phyloP scores from a whole-genome alignment of 2,888 invertebrate species.

The Acleris literana region DNA sequence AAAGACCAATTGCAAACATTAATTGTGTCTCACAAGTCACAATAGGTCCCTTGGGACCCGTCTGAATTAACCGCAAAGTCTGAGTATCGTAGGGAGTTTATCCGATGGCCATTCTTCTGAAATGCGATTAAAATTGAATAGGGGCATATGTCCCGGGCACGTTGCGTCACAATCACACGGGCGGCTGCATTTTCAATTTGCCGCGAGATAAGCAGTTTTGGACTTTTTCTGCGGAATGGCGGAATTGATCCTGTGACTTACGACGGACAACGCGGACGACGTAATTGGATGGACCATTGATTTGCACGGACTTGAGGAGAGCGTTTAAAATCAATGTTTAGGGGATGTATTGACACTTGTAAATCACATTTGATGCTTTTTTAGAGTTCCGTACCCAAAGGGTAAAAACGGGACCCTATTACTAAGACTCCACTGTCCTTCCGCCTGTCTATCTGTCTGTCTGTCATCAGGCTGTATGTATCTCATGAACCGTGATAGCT shows the following conservation, averaged over 20 bases:
- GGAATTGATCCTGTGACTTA: constrained; percentile 83
- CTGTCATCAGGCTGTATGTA: too few species aligned
- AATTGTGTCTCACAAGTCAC: constrained; percentile 71
- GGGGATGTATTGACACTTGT: constrained; percentile 4
- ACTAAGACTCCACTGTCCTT: too few species aligned
- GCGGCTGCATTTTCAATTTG: constrained; percentile 82
- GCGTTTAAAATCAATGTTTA: constrained; percentile 7
- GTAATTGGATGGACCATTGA: constrained; percentile 76
- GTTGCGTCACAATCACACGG: constrained; percentile 82
- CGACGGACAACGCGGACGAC: constrained; percentile 66
- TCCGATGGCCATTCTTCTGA: constrained; percentile 81
- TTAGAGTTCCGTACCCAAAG: too few species aligned
- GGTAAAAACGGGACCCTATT: too few species aligned
- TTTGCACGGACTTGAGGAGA: constrained; percentile 63
- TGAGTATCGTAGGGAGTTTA: constrained; percentile 73
- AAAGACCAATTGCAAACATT: constrained; percentile 79
- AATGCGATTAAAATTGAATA: constrained; percentile 84
- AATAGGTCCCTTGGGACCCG: constrained; percentile 72
- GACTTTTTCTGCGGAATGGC: constrained; percentile 79
- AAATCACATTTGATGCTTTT: background rate
- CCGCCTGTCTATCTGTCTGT: too few species aligned
- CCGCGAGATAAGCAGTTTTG: constrained; percentile 81
- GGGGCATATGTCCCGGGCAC: constrained; percentile 80
- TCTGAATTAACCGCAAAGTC: constrained; percentile 72
- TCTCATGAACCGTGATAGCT: too few species aligned